Evolutionary conservation across 1,140 invertebrate genomes (phyloP), one percentile per base, ranked within the genome.

Genomic region (Cylas formicarius): DNA sequence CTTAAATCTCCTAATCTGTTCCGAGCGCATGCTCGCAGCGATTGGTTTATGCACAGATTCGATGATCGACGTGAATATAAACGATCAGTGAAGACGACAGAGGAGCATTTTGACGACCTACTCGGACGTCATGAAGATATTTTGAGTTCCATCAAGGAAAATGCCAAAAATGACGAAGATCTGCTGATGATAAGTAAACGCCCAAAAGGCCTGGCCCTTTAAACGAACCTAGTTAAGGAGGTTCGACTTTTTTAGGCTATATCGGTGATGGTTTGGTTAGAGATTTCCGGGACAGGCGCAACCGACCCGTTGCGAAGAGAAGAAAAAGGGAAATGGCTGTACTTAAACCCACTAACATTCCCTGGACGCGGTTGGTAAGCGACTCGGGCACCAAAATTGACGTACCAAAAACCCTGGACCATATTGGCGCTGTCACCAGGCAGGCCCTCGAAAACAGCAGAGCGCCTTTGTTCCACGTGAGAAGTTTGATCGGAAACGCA

Each of bases 391-490:
- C 29, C 18, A 45, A 32, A 33, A 20, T 53, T n/a, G 33, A 53
- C 20, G 19, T 49, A 9, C 37, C 46, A 13, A 48, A 45, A 44
- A 46, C 45, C n/a, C 16, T 53, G n/a, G 42, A 48, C n/a, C 48
- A 53, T 49, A 31, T 63, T 26, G 63, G 63, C 8, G 44, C 53
- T 6, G 49, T 61, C 9, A 53, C 59, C 1, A 56, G 44, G 26
- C 53, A 63, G 23, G 46, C 54, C 24, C 60, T 65, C 22, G 61
- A 63, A 46, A 50, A 58, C 38, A 50, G 61, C 33, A 41, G 46
- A 8, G 50, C 57, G 4, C 63, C 63, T 3, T 43, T 65, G 42
- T 60, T 56, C 33, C 60, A 65, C 31, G 37, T 63, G 2, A 55
- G 50, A 23, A 61, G 61, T 29, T 31, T 61, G 32, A 13, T 63